Evolutionary conservation across 37 sponge, comb jelly and placozoan species (phyloP), one percentile per base, ranked within the genome.

Genomic region (Aphrocallistes beatrix): DNA sequence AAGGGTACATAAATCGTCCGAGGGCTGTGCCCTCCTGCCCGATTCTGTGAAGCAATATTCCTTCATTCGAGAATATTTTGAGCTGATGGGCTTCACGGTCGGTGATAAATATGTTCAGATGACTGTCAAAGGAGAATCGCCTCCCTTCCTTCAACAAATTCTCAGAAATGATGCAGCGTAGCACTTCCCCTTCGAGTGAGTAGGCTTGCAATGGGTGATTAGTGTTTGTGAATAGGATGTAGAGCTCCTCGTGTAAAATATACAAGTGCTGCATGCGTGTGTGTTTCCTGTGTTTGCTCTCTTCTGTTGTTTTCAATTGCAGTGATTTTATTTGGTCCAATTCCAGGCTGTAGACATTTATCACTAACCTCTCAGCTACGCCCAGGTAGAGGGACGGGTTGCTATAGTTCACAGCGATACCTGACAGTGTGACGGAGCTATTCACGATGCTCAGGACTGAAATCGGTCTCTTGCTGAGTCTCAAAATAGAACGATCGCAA

Each of bases 401-500:
- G 1, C 10, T 28, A 13, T 19, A 60, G 75, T 60, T 60, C 3
- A 60, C n/a, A 60, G 75, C 75, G 10, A 60, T 25, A 32, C 75
- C 75, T 32, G 75, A 60, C 10, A 32, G n/a, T 60, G 75, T 60
- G n/a, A 30, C 3, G 10, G 10, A 30, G 21, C 75, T 60, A 60
- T 28, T 60, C 1, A 13, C 75, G 34, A 60, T 21, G 8, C n/a
- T 30, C 10, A 60, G 10, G 3, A 60, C 34, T 1, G 75, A 19
- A 6, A 60, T 3, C 21, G 75, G 34, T 25, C 21, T 3, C n/a
- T 60, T 60, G 1, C 28, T 60, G 10, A 60, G n/a, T 60, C n/a
- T 60, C 75, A 60, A 60, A 30, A 60, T 3, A 60, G 75, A 60
- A 19, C 75, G 75, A 60, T 60, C 75, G n/a, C 75, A 60, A 60